Conservation (phyloP, 2,113 vertebrate genomes). For the Shinisaurus crocodilurus region DNA sequence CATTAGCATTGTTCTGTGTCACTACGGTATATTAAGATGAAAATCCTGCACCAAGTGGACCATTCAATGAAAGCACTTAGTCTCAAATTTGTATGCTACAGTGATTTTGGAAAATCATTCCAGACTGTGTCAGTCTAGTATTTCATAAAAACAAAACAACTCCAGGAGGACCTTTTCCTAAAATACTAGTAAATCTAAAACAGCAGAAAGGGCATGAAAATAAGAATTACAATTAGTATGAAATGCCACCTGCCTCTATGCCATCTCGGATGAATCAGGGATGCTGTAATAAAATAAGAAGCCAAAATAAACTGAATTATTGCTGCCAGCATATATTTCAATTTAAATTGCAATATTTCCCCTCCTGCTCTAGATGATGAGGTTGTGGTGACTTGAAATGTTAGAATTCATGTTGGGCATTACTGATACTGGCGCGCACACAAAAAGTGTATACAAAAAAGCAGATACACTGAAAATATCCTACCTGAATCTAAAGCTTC, state of each 20-base stretch:
- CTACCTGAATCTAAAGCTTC: background rate
- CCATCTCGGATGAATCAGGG: background rate
- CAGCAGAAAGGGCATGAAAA: background rate
- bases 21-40: background rate
- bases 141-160: constrained; percentile 20
- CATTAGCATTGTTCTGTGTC: background rate
- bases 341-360: constrained; percentile 6
- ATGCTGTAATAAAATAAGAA: constrained; percentile 7
- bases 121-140: background rate
- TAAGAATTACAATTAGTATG: background rate
- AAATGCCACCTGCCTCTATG: background rate
- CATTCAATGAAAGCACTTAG: background rate
- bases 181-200: constrained; percentile 1
- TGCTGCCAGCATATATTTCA: background rate
- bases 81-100: background rate
- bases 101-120: background rate
- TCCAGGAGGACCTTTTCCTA: background rate
- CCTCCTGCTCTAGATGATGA: background rate
- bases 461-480: background rate
- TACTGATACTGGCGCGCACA: background rate
- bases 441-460: background rate
- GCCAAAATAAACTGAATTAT: constrained; percentile 17
- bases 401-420: background rate
- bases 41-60: background rate
- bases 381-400: background rate